Conservation (phyloP, 2,888 invertebrate genomes). For the Cheilosia vulpina region DNA sequence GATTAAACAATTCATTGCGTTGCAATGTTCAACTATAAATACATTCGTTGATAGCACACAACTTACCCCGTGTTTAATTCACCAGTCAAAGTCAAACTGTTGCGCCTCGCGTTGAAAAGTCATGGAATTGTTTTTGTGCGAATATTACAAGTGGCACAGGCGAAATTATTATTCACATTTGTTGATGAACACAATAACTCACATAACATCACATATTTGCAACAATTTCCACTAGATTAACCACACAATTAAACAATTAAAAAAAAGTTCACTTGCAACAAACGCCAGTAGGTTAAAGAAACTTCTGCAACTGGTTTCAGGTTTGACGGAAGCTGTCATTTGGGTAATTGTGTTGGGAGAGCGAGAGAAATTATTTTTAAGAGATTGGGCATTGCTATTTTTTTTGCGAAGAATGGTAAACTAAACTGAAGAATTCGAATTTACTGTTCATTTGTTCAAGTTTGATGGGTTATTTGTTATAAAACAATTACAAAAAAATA, state of each 20-base stretch:
- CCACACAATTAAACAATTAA: constrained; percentile 10
- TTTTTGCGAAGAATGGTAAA: too few relatives aligned
- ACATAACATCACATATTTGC: constrained; percentile 6
- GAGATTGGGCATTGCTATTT: too few relatives aligned
- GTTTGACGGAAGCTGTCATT: constrained; percentile 23
- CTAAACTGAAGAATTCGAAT: too few relatives aligned
- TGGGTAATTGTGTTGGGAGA: not conserved
- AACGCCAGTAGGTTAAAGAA: constrained; percentile 34
- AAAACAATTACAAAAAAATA: too few relatives aligned
- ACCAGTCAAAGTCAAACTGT: not conserved
- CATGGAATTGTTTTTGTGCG: not conserved
- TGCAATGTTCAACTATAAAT: not conserved
- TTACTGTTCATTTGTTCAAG: too few relatives aligned
- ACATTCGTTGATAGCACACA: not conserved
- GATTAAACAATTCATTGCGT: not conserved
- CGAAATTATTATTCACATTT: not conserved
- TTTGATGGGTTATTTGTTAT: too few relatives aligned
- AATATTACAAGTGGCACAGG: not conserved
- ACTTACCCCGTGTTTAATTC: not conserved
- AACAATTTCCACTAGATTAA: not conserved
- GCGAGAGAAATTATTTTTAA: too few relatives aligned
- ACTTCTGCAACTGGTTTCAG: not conserved
- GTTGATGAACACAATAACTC: not conserved
- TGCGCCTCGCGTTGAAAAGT: not conserved
- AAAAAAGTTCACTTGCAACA: constrained; percentile 39